Base-by-base conservation (phyloP, 30 jellyfish, hydroid and myxozoan genomes). In the Hydra vulgaris region DNA sequence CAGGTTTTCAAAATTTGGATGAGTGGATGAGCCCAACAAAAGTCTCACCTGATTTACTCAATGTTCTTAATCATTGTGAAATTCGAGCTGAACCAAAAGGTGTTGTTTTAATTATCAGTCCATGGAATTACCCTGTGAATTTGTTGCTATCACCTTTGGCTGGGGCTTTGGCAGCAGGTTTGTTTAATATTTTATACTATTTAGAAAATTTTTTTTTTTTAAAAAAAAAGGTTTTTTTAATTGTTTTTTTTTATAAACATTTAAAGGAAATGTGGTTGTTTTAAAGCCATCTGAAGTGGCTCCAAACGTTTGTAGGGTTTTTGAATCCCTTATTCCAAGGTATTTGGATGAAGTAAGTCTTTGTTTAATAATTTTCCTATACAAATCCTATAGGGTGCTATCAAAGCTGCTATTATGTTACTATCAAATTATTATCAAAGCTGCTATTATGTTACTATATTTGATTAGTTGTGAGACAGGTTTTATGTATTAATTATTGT, bases 131-230 rank as follows among this genome's bases (percentile, higher is more conserved):
- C 82, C 99, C 99, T 66, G 77, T 94, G 54, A 54, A 79, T 20
- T 76, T 88, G 79, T 54, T 79, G 23, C 86, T 87, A 15, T 90
- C 78, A 53, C 97, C 97, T 0, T n/a, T 85, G 56, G 76, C 89
- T n/a, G 97, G 97, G n/a, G 95, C 96, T 72, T 78, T 94, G 18
- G 99, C 97, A 4, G 97, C 99, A 27, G 99, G 99, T 74, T 82
- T 18, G 52, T 55, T 19, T 55, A n/a, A n/a, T n/a, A n/a, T n/a
- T n/a, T n/a, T n/a, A n/a, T n/a, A n/a, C n/a, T n/a, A n/a, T n/a
- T n/a, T n/a, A n/a, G n/a, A n/a, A n/a, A n/a, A n/a, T n/a, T n/a
- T n/a, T n/a, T n/a, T n/a, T n/a, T n/a, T n/a, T n/a, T n/a, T n/a
- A n/a, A n/a, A n/a, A n/a, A n/a, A n/a, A n/a, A n/a, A n/a, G n/a